A percentile compares a stretch with the other conserved stretches of the same genome.
These are phyloP conservation scores for Herpailurus yagouaroundi DNA, from an alignment of 2,113 vertebrate genomes.

Conservation along the genomic window DNA sequence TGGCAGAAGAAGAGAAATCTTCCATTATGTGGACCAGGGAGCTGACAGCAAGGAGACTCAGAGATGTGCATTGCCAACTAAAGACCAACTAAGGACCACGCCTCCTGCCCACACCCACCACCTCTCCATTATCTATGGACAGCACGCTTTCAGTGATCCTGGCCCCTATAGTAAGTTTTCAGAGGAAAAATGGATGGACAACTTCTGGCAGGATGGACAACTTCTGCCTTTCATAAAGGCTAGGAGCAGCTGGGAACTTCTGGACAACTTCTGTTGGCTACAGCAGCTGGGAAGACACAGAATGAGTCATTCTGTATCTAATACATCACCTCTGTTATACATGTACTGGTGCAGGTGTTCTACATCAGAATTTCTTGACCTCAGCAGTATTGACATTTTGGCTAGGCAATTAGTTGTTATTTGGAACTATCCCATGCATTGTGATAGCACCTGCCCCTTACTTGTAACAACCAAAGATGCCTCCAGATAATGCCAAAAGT, in stretches of 20 bases:
- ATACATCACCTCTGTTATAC: rapidly evolving
- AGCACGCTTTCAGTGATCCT: background rate
- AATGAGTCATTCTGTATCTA: rapidly evolving
- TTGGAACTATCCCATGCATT: background rate
- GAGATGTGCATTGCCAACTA: background rate
- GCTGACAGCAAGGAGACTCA: background rate
- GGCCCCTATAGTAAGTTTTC: background rate
- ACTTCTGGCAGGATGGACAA: background rate
- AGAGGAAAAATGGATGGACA: background rate
- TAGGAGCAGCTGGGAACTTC: background rate
- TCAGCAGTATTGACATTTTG: background rate
- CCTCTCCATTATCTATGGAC: background rate
- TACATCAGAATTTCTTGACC: background rate
- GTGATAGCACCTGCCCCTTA: background rate
- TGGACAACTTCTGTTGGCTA: no score
- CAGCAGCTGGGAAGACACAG: background rate
- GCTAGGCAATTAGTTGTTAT: no score
- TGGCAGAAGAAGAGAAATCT: background rate
- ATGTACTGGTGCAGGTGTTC: rapidly evolving
- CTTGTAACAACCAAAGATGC: background rate
- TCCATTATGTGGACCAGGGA: background rate
- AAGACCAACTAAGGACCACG: background rate
- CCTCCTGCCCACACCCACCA: no score
- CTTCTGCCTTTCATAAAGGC: no score
- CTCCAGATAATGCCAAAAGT: background rate